phyloP scores from a whole-genome alignment of 2,888 invertebrate species.

The Calliphora vomitoria region DNA sequence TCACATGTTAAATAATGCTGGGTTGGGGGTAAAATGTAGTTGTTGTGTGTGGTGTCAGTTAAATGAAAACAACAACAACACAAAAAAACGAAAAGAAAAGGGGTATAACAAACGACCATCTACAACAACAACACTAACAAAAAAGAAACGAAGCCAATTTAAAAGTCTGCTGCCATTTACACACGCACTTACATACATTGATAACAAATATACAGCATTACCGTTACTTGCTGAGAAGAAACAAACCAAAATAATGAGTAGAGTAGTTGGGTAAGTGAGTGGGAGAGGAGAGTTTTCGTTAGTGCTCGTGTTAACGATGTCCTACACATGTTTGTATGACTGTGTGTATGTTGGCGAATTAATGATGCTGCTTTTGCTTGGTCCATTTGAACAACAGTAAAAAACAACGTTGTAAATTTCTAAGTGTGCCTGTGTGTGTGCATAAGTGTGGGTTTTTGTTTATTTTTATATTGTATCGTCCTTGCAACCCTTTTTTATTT shows the following conservation, averaged over 20 bases:
- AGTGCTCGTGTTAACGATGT: no score
- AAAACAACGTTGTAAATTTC: slow-evolving; percentile 46
- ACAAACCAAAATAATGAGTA: slow-evolving; percentile 45
- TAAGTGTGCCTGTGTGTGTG: slow-evolving; percentile 10
- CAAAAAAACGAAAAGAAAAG: slow-evolving; percentile 8
- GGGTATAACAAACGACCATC: slow-evolving; percentile 60
- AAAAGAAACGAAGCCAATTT: slow-evolving; percentile 67
- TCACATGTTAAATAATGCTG: slow-evolving; percentile 27
- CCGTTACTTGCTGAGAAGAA: slow-evolving; percentile 18
- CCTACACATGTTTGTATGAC: neutral
- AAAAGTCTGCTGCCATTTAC: slow-evolving; percentile 70
- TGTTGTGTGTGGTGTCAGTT: slow-evolving; percentile 25
- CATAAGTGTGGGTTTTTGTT: neutral
- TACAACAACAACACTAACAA: slow-evolving; percentile 28
- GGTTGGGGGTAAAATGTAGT: neutral
- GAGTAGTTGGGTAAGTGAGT: slow-evolving; percentile 13
- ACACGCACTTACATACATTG: slow-evolving; percentile 24
- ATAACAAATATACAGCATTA: neutral
- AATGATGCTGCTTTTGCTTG: slow-evolving; percentile 73
- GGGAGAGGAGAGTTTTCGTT: slow-evolving; percentile 1
- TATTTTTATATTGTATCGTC: slow-evolving; percentile 35
- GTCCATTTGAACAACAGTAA: slow-evolving; percentile 62
- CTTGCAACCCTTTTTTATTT: slow-evolving; percentile 71
- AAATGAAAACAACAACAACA: neutral
- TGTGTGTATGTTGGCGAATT: slow-evolving; percentile 65